A percentile compares a stretch with the other conserved stretches of the same genome.
Evolutionary conservation across 2,797 vertebrate genomes (phyloP).

Genomic region (Trachurus trachurus): DNA sequence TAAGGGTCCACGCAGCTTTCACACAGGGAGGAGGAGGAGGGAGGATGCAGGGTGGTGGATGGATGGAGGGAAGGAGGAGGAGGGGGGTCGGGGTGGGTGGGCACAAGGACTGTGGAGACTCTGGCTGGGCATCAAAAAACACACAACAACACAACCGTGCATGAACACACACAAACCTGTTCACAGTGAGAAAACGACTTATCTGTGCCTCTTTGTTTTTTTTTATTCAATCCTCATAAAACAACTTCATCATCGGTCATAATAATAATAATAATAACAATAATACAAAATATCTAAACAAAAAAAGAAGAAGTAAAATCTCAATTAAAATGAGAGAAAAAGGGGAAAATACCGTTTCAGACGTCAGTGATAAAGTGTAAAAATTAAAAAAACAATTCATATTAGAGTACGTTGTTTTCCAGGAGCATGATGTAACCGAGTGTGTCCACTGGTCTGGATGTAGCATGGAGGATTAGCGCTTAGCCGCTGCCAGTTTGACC

Average conservation of each 20-base stretch:
- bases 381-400: neutral
- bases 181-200: slow-evolving; percentile 9
- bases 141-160: neutral
- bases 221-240: slow-evolving; percentile 77
- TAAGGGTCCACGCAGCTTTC: slow-evolving; percentile 32
- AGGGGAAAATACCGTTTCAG: slow-evolving; percentile 21
- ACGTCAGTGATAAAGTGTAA: slow-evolving; percentile 38
- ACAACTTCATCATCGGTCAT: slow-evolving; percentile 40
- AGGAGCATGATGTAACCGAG: slow-evolving; percentile 27
- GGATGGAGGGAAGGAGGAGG: too few species aligned
- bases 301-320: slow-evolving; percentile 58
- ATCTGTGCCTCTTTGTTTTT: slow-evolving; percentile 7
- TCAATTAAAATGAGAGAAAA: slow-evolving; percentile 40
- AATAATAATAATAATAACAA: slow-evolving; percentile 10
- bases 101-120: slow-evolving; percentile 18
- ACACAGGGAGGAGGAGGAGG: neutral
- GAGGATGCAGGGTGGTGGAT: neutral
- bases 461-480: slow-evolving; percentile 51
- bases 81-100: too few species aligned
- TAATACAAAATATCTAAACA: slow-evolving; percentile 52
- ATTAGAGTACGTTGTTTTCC: slow-evolving; percentile 11
- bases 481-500: slow-evolving; percentile 46
- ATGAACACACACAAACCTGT: slow-evolving; percentile 13
- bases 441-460: slow-evolving; percentile 43
- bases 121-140: neutral